Percentiles rank a stretch among this genome's conserved stretches.
Conservation (phyloP, 2,888 invertebrate genomes). For the Pycnomerus fuliginosus region DNA sequence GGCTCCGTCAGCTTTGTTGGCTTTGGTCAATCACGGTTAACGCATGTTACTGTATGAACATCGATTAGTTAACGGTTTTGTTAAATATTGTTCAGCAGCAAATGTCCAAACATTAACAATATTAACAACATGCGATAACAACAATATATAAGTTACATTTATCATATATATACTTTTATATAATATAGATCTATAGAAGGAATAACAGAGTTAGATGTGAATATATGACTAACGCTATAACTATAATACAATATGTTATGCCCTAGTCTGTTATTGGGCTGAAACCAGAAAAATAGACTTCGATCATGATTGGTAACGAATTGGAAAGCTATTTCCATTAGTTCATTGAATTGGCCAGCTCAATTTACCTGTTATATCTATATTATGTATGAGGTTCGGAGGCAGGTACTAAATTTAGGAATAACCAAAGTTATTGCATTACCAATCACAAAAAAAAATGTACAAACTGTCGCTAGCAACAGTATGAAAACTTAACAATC, state of each 20-base stretch:
- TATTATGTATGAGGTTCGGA: conserved; percentile 38
- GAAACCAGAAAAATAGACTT: conserved; percentile 25
- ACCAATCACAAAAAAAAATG: conserved; percentile 24
- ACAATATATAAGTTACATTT: conserved; percentile 49
- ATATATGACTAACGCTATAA: conserved; percentile 43
- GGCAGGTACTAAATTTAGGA: conserved; percentile 43
- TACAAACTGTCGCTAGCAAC: too few relatives aligned
- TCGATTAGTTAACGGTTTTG: conserved; percentile 41
- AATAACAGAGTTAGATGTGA: conserved; percentile 45
- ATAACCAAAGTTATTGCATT: conserved; percentile 16
- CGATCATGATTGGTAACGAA: conserved; percentile 40
- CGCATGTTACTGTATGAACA: conserved; percentile 34
- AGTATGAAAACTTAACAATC: too few relatives aligned
- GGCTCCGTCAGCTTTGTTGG: too few relatives aligned
- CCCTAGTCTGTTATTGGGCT: conserved; percentile 24
- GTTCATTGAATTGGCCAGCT: conserved; percentile 29
- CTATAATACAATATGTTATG: conserved; percentile 46
- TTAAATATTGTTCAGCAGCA: conserved; percentile 41
- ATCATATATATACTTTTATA: conserved; percentile 36
- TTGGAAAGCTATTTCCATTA: conserved; percentile 2
- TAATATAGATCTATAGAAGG: conserved; percentile 45
- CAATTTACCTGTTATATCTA: conserved; percentile 26
- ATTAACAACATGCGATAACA: conserved; percentile 56
- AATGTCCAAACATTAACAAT: conserved; percentile 53
- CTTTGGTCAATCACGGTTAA: too few relatives aligned